Percentiles rank a stretch among this genome's conserved stretches.
These are phyloP conservation scores for Cettia cetti DNA, from an alignment of 2,113 vertebrate species.

Conservation along the genomic window DNA sequence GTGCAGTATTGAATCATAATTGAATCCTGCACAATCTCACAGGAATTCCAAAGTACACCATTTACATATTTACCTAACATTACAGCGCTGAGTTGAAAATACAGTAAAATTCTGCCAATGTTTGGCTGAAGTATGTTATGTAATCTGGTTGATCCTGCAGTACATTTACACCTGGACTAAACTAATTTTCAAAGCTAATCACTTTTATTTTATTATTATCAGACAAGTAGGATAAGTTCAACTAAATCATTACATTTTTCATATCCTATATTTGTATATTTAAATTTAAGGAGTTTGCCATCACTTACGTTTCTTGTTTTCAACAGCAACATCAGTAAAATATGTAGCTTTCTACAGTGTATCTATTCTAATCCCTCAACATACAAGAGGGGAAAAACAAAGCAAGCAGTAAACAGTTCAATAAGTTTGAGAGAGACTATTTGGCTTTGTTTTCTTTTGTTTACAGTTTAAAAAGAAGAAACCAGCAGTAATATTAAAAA, in stretches of 20 bases:
- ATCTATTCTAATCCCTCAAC: neutral
- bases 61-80: neutral
- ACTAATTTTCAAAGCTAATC: neutral
- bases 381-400: neutral
- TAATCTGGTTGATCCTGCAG: neutral
- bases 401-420: neutral
- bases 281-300: neutral
- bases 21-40: neutral
- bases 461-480: neutral
- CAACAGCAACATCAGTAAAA: neutral
- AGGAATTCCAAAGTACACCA: neutral
- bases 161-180: neutral
- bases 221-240: neutral
- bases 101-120: neutral
- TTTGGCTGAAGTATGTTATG: neutral
- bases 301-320: neutral
- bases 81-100: neutral
- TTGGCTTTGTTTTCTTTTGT: neutral
- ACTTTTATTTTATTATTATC: neutral
- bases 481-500: neutral
- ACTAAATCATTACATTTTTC: neutral
- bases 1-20: neutral
- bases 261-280: neutral
- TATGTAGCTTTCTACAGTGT: neutral
- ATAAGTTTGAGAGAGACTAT: neutral